A percentile compares a stretch with the other conserved stretches of the same genome.
phyloP scores from a whole-genome alignment of 2,888 invertebrate genomes.

The Chorisops tibialis region DNA sequence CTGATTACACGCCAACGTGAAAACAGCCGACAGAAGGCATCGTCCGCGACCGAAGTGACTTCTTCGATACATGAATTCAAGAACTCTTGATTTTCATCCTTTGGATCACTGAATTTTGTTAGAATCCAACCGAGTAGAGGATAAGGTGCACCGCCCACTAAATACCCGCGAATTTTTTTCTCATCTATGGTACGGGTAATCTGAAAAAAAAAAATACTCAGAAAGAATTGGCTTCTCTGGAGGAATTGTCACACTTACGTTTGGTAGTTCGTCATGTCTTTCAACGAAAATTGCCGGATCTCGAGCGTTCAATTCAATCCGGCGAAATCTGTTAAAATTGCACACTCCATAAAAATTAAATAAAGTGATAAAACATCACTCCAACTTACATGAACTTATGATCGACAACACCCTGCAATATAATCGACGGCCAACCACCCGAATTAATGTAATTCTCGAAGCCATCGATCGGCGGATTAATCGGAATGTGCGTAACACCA shows the following conservation, averaged over 20 bases:
- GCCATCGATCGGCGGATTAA: slow-evolving; percentile 36
- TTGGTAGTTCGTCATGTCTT: slow-evolving; percentile 40
- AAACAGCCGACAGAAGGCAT: slow-evolving; percentile 45
- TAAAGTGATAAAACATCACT: neutral
- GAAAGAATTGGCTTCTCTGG: slow-evolving; percentile 37
- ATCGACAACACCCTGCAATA: slow-evolving; percentile 46
- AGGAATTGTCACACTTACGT: slow-evolving; percentile 34
- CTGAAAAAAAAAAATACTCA: slow-evolving; percentile 34
- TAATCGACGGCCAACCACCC: slow-evolving; percentile 37
- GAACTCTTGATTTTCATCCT: slow-evolving; percentile 41
- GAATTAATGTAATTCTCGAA: slow-evolving; percentile 35
- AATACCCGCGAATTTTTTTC: slow-evolving; percentile 17
- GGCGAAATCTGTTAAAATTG: slow-evolving; percentile 40
- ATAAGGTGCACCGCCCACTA: slow-evolving; percentile 35
- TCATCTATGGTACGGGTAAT: slow-evolving; percentile 22
- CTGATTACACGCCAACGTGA: slow-evolving; percentile 47
- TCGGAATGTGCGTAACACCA: slow-evolving; percentile 40
- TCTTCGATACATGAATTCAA: slow-evolving; percentile 47
- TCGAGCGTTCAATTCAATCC: slow-evolving; percentile 42
- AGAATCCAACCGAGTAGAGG: slow-evolving; percentile 46
- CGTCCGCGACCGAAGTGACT: slow-evolving; percentile 43
- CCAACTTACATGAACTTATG: slow-evolving; percentile 41
- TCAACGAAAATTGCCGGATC: slow-evolving; percentile 39
- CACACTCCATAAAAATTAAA: neutral
- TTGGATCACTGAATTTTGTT: slow-evolving; percentile 43